Base-by-base conservation (phyloP, 2,888 invertebrate genomes). In the Athalia circularis region DNA sequence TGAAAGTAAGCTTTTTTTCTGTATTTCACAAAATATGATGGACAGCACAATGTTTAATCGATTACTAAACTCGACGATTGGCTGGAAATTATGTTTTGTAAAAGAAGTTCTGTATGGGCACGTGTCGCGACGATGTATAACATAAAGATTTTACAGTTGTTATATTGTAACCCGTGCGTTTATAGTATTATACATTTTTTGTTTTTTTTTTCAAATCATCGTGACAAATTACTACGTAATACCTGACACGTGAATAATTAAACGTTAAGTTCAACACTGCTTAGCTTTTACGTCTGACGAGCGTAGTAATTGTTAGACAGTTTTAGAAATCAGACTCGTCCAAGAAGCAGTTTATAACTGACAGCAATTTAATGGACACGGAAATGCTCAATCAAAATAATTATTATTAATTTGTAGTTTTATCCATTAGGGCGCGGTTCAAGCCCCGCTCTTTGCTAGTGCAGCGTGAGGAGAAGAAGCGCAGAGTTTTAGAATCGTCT, bases 341-440 rank as follows among this genome's bases (percentile, higher is more conserved):
- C 72, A 59, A 72, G 52, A 59, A 59, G 72, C 72, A 72, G 72
- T 72, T 72, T 72, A 29, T 72, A 72, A 72, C 72, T 72, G 72
- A 72, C 72, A 72, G 72, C 72, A 72, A 59, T 72, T 72, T 72
- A 72, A 72, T 68, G 70, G 52, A 70, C 74, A 81, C 85, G 86
- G 84, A 88, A 87, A 84, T 84, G 79, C 81, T 85, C 84, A 79
- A 86, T 88, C 86, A 84, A 85, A 85, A 84, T 86, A 82, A 86
- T 86, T 86, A 82, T 84, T 85, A 87, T 86, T 85, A 78, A 67
- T 74, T 64, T 67, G 77, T 77, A 77, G 68, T 70, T 77, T 70
- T 67, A 65, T 72, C 68, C 77, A 62, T 77, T 77, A 77, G 47
- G 67, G 67, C 62, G 67, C 77, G 62, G 70, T 61, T 43, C 47